Evolutionary conservation across 2,797 vertebrate species (phyloP).

Genomic region (Oreochromis grahami): DNA sequence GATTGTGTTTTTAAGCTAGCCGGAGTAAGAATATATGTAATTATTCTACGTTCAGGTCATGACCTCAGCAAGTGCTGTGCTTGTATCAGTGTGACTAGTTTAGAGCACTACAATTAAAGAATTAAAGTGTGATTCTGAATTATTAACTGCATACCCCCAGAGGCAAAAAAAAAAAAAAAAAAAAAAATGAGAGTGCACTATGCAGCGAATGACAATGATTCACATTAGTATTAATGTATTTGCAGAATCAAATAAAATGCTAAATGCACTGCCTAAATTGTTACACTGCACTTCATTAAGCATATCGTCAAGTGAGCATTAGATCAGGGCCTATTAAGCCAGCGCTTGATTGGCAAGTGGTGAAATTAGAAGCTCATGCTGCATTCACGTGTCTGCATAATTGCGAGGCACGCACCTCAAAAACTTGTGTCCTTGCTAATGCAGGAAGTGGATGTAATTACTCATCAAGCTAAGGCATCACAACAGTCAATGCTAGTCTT

Average conservation of each 20-base stretch:
- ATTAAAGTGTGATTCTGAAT: neutral
- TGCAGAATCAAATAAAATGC: constrained; percentile 46
- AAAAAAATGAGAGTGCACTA: neutral
- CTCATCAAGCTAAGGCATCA: neutral
- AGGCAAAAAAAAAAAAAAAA: neutral
- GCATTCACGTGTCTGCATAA: constrained; percentile 20
- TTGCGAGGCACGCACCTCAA: neutral
- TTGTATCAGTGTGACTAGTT: neutral
- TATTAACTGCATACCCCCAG: neutral
- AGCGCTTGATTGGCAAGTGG: constrained; percentile 47
- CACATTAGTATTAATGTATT: constrained; percentile 49
- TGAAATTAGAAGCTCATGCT: constrained; percentile 27
- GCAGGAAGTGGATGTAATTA: constrained; percentile 27
- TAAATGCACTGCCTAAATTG: constrained; percentile 42
- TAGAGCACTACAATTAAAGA: neutral
- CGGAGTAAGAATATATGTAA: neutral
- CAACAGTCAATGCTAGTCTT: neutral
- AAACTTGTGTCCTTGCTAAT: constrained; percentile 9
- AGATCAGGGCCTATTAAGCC: constrained; percentile 55
- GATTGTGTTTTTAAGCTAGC: neutral
- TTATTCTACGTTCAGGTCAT: neutral
- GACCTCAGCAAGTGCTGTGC: neutral
- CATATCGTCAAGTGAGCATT: constrained; percentile 26
- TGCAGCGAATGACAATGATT: constrained; percentile 8
- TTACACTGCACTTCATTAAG: constrained; percentile 55